Base-by-base conservation (phyloP, 92 coral and sea anemone genomes). In the Palythoa caribaeorum region DNA sequence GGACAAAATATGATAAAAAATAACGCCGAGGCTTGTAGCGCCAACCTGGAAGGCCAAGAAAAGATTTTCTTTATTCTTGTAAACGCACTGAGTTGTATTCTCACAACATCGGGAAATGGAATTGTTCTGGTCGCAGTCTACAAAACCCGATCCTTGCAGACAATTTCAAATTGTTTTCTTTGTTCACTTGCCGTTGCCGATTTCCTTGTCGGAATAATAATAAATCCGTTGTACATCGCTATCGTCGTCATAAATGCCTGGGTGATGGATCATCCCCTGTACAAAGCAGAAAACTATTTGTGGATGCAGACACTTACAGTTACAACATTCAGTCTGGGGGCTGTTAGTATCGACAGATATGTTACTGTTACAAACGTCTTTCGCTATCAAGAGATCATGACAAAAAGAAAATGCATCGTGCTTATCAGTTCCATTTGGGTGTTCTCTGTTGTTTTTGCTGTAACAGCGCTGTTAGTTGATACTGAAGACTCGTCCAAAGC, bases 151-250 rank as follows among this genome's bases (percentile, higher is more conserved):
- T 78, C 78, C 17, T 83, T 90, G 6, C 75, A 71, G n/a, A 87
- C 87, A 16, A 51, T 78, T 8, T 92, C 95, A 6, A 92, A 92
- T 65, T 69, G 68, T 52, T 92, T 87, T 87, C 79, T 92, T 16
- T 87, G 88, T 17, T 92, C 95, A 1, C 88, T 92, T 0, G 92
- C 95, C 0, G 5, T 78, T 13, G 93, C 91, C 0, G 95, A 92
- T 72, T 52, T 92, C n/a, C 38, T 87, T 1, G 95, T 92, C 47
- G 95, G 95, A 1, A 21, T 92, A n/a, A 20, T 90, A 0, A 28
- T 92, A 2, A 92, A 90, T 35, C 95, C 95, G 37, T 60, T 92
- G 75, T 90, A 84, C 76, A 84, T 87, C 12, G 53, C 77, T 7
- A 87, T 79, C 11, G 65, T 84, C 6, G 50, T 63, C 10, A 50